A percentile compares a stretch with the other conserved stretches of the same genome.
phyloP scores from a whole-genome alignment of 1,140 invertebrate species.

The Hermetia illucens region DNA sequence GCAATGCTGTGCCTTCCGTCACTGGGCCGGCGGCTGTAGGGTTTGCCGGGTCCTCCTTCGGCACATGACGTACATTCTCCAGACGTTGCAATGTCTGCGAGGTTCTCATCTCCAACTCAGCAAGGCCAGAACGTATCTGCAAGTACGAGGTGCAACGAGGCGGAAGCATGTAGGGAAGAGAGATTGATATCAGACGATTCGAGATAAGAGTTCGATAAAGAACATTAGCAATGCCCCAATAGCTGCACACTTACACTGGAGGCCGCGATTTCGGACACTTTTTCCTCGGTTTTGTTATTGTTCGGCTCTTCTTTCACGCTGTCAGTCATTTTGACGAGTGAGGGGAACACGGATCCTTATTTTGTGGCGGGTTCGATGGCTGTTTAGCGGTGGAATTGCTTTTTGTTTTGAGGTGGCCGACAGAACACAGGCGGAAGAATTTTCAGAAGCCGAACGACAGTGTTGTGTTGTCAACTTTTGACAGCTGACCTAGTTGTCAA shows the following conservation, averaged over 20 bases:
- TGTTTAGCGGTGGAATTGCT: no score
- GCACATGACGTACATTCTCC: slow-evolving; percentile 26
- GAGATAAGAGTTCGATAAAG: slow-evolving; percentile 8
- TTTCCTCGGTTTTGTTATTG: background rate
- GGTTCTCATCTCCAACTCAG: slow-evolving; percentile 24
- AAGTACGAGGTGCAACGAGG: background rate
- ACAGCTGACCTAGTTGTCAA: no score
- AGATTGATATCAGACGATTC: background rate
- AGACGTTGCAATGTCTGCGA: slow-evolving; percentile 25
- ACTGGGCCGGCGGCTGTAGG: slow-evolving; percentile 2
- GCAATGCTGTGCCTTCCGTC: slow-evolving; percentile 7
- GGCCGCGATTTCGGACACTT: slow-evolving; percentile 14
- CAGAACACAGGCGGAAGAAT: no score
- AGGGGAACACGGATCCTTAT: no score
- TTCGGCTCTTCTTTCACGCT: no score
- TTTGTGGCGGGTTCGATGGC: no score
- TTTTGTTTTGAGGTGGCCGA: no score
- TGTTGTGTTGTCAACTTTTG: no score
- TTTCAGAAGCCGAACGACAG: no score
- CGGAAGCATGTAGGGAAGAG: background rate
- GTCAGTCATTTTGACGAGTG: no score
- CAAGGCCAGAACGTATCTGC: slow-evolving; percentile 27
- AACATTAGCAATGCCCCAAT: slow-evolving; percentile 13
- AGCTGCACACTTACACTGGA: slow-evolving; percentile 14
- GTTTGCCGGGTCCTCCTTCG: slow-evolving; percentile 11